A percentile compares a stretch with the other conserved stretches of the same genome.
These are phyloP conservation scores for Onychomys leucogaster DNA, from an alignment of 2,797 vertebrate species.

Conservation along the genomic window DNA sequence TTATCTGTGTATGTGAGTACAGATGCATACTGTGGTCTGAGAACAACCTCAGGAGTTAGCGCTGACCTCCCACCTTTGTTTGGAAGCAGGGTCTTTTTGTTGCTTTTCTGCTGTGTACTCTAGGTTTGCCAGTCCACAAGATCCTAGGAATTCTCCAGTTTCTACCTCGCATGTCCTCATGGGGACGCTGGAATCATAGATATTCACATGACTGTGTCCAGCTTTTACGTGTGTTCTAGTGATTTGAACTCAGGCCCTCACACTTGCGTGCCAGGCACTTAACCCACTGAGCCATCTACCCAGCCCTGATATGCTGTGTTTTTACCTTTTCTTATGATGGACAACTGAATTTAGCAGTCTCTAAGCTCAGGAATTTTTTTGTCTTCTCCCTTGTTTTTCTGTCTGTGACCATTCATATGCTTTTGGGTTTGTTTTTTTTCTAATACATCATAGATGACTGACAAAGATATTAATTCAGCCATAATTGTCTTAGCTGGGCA, in stretches of 20 bases:
- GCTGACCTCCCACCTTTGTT: neutral
- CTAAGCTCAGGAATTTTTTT: neutral
- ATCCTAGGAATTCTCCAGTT: neutral
- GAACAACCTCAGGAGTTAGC: neutral
- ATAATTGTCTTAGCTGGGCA: neutral
- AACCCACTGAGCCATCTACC: neutral
- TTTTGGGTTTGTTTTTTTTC: slow-evolving; percentile 14
- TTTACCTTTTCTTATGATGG: slow-evolving; percentile 17
- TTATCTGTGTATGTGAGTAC: neutral
- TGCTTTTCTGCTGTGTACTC: neutral
- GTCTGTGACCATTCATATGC: neutral
- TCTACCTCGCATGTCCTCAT: neutral
- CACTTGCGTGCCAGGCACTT: neutral
- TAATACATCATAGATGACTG: neutral
- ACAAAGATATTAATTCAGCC: slow-evolving; percentile 5
- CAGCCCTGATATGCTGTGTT: neutral
- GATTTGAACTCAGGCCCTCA: neutral
- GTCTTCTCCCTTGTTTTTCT: slow-evolving; percentile 8
- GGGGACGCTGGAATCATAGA: neutral
- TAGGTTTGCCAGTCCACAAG: neutral
- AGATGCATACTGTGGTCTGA: neutral
- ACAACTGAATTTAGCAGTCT: neutral
- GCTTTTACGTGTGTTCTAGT: neutral
- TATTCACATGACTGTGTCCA: neutral
- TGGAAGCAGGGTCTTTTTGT: neutral